Percentiles rank a stretch among this genome's conserved stretches.
Evolutionary conservation across 1,140 invertebrate species (phyloP).

Genomic region (Bombus haemorrhoidalis): DNA sequence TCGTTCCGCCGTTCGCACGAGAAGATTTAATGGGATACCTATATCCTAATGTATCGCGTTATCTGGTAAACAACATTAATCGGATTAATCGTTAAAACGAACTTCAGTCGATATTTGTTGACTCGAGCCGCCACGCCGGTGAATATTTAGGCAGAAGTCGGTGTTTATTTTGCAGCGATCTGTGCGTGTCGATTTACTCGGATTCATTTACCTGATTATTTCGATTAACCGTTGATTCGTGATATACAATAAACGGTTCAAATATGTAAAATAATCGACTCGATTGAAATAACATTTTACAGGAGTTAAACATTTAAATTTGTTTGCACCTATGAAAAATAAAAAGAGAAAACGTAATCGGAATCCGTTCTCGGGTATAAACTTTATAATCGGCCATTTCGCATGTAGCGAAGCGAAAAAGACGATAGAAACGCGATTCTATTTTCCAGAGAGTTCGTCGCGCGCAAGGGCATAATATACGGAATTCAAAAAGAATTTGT

Average conservation of each 20-base stretch:
- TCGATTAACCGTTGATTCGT: background rate
- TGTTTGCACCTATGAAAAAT: too few species aligned
- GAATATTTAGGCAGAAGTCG: background rate
- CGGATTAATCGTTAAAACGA: constrained; percentile 7
- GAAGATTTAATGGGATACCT: background rate
- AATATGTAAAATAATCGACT: too few species aligned
- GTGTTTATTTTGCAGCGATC: too few species aligned
- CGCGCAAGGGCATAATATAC: constrained; percentile 27
- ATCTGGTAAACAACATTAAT: background rate
- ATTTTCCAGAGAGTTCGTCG: background rate
- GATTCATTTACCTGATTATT: background rate
- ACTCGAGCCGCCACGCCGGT: background rate
- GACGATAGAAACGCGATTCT: background rate
- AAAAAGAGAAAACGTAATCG: too few species aligned
- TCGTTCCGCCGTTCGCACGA: background rate
- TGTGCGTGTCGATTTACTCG: background rate
- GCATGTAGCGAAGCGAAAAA: background rate
- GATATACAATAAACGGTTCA: too few species aligned
- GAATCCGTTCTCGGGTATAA: too few species aligned
- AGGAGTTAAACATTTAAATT: too few species aligned
- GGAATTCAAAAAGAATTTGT: constrained; percentile 35
- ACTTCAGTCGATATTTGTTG: background rate
- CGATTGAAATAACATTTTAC: too few species aligned
- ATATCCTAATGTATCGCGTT: background rate
- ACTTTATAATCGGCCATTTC: background rate